Evolutionary conservation across 2,888 invertebrate species (phyloP).

Genomic region (Drosophila lacicola): DNA sequence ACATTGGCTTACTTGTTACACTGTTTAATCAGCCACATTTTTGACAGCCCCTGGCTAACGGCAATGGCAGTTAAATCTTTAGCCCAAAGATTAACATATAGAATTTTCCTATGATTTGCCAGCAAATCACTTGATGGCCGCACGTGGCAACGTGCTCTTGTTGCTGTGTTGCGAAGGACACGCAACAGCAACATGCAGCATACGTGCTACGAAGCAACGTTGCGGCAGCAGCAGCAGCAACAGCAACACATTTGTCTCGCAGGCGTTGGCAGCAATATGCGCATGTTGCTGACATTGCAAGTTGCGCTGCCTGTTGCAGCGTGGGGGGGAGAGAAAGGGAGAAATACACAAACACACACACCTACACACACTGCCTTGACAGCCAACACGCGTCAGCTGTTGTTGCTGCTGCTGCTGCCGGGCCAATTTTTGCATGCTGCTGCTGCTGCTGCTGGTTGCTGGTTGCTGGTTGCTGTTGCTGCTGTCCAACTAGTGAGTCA

Average conservation of each 20-base stretch:
- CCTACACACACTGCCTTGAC: conserved; percentile 27
- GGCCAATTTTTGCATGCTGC: conserved; percentile 48
- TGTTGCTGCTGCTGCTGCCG: conserved; percentile 33
- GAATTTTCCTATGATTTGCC: conserved; percentile 21
- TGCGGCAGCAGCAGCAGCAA: conserved; percentile 20
- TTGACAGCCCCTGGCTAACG: background rate
- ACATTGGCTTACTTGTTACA: conserved; percentile 1
- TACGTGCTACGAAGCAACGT: conserved; percentile 41
- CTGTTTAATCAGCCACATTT: conserved; percentile 4
- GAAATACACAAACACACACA: background rate
- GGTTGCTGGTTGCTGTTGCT: conserved; percentile 25
- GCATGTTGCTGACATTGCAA: conserved; percentile 53
- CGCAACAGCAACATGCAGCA: conserved; percentile 23
- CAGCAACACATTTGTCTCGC: conserved; percentile 33
- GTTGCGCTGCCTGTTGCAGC: conserved; percentile 18
- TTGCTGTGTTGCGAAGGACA: conserved; percentile 4
- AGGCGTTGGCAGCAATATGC: conserved; percentile 33
- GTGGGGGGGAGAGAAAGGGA: background rate
- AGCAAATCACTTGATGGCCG: conserved; percentile 37
- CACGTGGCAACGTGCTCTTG: conserved; percentile 46
- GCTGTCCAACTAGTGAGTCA: conserved; percentile 55
- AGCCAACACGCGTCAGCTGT: conserved; percentile 54
- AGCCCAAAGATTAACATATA: conserved; percentile 8
- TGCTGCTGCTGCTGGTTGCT: conserved; percentile 27
- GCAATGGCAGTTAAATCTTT: conserved; percentile 4